phyloP scores from a whole-genome alignment of 2,113 vertebrate species.

The Halichoeres trimaculatus region DNA sequence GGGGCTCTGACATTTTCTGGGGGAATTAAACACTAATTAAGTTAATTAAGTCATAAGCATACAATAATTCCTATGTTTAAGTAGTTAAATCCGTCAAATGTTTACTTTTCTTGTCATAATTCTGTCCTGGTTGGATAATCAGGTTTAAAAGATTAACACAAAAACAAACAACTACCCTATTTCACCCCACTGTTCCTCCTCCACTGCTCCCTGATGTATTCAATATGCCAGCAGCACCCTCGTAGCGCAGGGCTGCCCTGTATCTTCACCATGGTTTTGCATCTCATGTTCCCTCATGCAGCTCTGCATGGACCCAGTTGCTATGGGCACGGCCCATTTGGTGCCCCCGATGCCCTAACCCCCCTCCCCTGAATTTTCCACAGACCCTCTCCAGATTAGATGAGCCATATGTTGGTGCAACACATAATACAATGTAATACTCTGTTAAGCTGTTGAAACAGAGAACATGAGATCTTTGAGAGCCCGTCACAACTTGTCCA shows the following conservation, averaged over 20 bases:
- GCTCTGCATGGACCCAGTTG: slow-evolving; percentile 38
- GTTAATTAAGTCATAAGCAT: no score
- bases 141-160: not conserved
- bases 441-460: slow-evolving; percentile 52
- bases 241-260: not conserved
- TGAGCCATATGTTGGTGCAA: slow-evolving; percentile 44
- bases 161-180: not conserved
- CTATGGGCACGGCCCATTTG: slow-evolving; percentile 46
- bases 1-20: no score
- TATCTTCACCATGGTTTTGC: slow-evolving; percentile 14
- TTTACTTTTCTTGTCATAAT: not conserved
- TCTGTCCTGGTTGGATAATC: not conserved
- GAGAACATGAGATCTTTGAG: slow-evolving; percentile 18
- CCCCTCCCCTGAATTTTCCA: slow-evolving; percentile 33
- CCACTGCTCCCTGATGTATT: not conserved
- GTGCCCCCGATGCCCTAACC: slow-evolving; percentile 18
- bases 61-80: not conserved
- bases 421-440: slow-evolving; percentile 35
- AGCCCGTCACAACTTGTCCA: not conserved
- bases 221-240: not conserved
- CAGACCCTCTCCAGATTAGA: slow-evolving; percentile 57
- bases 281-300: slow-evolving; percentile 25
- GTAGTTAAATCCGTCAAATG: not conserved
- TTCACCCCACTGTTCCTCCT: not conserved
- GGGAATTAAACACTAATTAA: no score